Evolutionary conservation across 2,113 vertebrate genomes (phyloP).

Genomic region (Odocoileus hemionus): DNA sequence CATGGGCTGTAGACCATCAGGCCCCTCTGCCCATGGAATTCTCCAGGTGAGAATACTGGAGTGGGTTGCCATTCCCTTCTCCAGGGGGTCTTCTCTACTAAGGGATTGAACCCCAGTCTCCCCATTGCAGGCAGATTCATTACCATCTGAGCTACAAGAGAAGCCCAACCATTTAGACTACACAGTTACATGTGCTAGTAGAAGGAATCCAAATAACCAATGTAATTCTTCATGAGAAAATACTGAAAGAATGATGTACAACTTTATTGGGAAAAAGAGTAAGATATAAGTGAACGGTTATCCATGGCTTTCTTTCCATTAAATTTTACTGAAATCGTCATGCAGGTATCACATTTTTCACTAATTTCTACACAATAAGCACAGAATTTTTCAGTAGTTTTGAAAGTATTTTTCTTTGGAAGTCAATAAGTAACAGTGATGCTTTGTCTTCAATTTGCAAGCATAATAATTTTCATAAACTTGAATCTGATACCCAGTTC

Average conservation of each 20-base stretch:
- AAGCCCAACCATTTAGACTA: neutral
- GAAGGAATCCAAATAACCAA: neutral
- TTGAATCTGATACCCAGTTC: neutral
- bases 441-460: neutral
- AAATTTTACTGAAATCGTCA: neutral
- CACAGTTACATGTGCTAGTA: neutral
- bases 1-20: neutral
- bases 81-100: neutral
- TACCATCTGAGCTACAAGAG: neutral
- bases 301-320: neutral
- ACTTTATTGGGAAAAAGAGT: neutral
- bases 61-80: neutral
- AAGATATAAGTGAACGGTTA: neutral
- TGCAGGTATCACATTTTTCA: neutral
- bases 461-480: neutral
- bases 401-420: neutral
- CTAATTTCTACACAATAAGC: neutral
- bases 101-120: neutral
- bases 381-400: neutral
- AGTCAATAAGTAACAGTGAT: neutral
- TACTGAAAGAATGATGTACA: neutral
- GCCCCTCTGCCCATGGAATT: neutral
- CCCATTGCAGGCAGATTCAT: neutral
- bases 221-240: neutral
- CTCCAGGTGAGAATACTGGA: neutral